Percentiles rank a stretch among this genome's conserved stretches.
phyloP scores from a whole-genome alignment of 2,113 vertebrate genomes.

The Sorex araneus region DNA sequence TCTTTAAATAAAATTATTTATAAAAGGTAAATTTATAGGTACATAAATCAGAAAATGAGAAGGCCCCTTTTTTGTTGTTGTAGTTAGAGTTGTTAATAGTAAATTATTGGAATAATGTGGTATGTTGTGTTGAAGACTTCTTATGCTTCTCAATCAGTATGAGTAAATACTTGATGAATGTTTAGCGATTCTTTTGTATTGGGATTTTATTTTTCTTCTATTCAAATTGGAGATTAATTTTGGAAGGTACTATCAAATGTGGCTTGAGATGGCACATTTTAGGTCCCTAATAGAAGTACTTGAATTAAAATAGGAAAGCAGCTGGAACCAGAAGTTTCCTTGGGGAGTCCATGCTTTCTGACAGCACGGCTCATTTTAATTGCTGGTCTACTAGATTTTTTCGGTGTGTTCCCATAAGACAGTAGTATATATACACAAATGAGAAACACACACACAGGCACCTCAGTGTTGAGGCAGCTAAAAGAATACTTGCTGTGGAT shows the following conservation, averaged over 20 bases:
- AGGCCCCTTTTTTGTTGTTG: neutral
- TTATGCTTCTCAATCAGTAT: slow-evolving; percentile 40
- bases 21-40: too few relatives aligned
- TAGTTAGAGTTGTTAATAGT: slow-evolving; percentile 40
- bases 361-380: slow-evolving; percentile 6
- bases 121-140: slow-evolving; percentile 59
- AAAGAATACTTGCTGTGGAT: neutral
- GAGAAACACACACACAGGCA: neutral
- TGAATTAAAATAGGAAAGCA: slow-evolving; percentile 17
- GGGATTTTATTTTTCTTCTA: slow-evolving; percentile 51
- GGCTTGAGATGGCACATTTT: neutral
- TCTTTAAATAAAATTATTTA: too few relatives aligned
- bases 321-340: neutral
- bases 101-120: slow-evolving; percentile 51
- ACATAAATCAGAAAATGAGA: neutral
- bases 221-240: slow-evolving; percentile 28
- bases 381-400: neutral
- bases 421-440: neutral
- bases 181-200: slow-evolving; percentile 25
- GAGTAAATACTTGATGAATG: slow-evolving; percentile 31
- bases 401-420: neutral
- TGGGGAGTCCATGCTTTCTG: neutral
- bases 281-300: neutral
- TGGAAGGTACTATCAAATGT: neutral
- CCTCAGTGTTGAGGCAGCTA: neutral